Percentiles rank a stretch among this genome's conserved stretches.
phyloP scores from a whole-genome alignment of 2,888 invertebrate species.

The Idaea straminata region DNA sequence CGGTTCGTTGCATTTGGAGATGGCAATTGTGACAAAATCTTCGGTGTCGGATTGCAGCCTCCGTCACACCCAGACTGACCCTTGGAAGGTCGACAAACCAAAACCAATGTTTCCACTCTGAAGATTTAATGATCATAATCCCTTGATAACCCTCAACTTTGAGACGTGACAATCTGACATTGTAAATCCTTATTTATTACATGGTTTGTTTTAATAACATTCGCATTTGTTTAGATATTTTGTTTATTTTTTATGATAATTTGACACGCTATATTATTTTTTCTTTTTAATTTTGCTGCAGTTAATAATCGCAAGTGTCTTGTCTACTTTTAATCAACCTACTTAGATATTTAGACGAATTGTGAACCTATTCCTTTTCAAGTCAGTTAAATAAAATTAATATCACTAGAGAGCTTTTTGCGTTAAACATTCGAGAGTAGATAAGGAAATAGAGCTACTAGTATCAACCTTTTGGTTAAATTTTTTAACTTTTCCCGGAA shows the following conservation, averaged over 20 bases:
- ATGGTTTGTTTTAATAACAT: conserved; percentile 11
- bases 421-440: no score
- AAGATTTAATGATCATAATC: conserved; percentile 8
- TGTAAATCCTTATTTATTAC: conserved; percentile 15
- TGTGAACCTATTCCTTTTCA: no score
- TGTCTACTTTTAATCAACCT: neutral
- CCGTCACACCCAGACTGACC: conserved; percentile 27
- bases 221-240: neutral
- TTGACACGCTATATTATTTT: neutral
- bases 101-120: conserved; percentile 7
- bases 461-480: no score
- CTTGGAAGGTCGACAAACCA: conserved; percentile 20
- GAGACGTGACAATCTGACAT: conserved; percentile 6
- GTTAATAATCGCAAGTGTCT: neutral
- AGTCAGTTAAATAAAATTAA: no score
- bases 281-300: neutral
- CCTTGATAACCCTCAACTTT: neutral
- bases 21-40: conserved; percentile 50
- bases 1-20: conserved; percentile 40
- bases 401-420: no score
- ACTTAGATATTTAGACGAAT: no score
- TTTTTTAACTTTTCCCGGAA: no score
- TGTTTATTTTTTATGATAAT: conserved; percentile 8
- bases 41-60: conserved; percentile 47
- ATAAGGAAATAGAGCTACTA: no score